Evolutionary conservation across 2,797 vertebrate species (phyloP).

Genomic region (Sebastes itinus): DNA sequence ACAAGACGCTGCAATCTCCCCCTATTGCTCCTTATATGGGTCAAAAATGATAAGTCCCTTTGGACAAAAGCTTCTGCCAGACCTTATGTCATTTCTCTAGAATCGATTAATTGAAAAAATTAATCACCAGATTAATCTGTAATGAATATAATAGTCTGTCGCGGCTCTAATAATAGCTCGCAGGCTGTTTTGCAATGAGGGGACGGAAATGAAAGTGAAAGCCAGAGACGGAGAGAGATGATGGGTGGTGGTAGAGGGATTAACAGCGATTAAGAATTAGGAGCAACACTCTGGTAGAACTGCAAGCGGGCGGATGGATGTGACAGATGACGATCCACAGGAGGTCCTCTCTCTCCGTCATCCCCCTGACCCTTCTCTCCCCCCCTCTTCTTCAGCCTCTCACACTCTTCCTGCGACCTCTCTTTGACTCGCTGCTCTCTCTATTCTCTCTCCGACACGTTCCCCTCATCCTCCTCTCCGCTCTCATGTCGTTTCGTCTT

Average conservation of each 20-base stretch:
- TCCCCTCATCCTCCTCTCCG: neutral
- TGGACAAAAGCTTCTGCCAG: neutral
- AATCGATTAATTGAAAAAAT: slow-evolving; percentile 1
- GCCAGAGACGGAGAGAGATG: slow-evolving; percentile 51
- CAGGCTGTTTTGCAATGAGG: slow-evolving; percentile 39
- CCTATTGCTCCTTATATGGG: neutral
- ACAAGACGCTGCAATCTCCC: too few species aligned
- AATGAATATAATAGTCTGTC: neutral
- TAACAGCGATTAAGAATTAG: slow-evolving; percentile 80
- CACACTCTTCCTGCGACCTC: slow-evolving; percentile 5
- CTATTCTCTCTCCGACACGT: neutral
- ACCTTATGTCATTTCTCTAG: neutral
- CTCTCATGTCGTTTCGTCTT: slow-evolving; percentile 17
- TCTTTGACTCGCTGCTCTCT: slow-evolving; percentile 9
- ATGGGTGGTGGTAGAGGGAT: slow-evolving; percentile 64
- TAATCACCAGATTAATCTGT: slow-evolving; percentile 1
- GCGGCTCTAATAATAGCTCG: slow-evolving; percentile 26
- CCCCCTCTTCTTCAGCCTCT: neutral
- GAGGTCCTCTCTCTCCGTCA: slow-evolving; percentile 29
- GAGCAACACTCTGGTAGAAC: slow-evolving; percentile 67
- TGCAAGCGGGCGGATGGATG: slow-evolving; percentile 46
- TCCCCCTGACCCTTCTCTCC: neutral
- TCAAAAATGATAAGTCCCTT: neutral
- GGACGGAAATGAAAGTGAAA: slow-evolving; percentile 52
- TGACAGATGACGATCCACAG: slow-evolving; percentile 69